Evolutionary conservation across 2,797 vertebrate genomes (phyloP).

Genomic region (Scolopax bukidnonensis): DNA sequence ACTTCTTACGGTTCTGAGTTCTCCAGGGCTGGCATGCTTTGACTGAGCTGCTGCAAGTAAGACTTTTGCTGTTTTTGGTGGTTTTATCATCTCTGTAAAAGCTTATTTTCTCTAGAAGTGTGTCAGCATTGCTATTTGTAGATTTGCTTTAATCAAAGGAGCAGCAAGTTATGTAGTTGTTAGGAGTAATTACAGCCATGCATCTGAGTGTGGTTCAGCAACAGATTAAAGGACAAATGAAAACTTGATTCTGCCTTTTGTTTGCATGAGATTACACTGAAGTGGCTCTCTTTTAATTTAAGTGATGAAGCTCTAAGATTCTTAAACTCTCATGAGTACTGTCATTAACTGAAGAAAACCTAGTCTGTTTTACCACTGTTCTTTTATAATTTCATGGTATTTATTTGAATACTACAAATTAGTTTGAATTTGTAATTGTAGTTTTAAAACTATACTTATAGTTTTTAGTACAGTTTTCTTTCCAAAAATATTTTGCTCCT

Average conservation of each 20-base stretch:
- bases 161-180: constrained; percentile 61
- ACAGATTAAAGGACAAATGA: not conserved
- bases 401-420: not conserved
- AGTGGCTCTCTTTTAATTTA: constrained; percentile 23
- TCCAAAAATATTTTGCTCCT: not conserved
- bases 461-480: not conserved
- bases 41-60: constrained; percentile 79
- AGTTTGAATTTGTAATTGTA: not conserved
- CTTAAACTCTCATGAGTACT: constrained; percentile 9
- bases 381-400: not conserved
- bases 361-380: not conserved
- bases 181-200: constrained; percentile 55
- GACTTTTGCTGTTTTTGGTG: constrained; percentile 69
- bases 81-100: constrained; percentile 69
- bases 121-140: constrained; percentile 55
- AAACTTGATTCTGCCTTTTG: constrained; percentile 53
- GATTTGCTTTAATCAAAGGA: constrained; percentile 67
- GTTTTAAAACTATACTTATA: not conserved
- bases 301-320: constrained; percentile 34
- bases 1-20: constrained; percentile 69
- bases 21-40: constrained; percentile 76
- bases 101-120: constrained; percentile 70
- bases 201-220: constrained; percentile 40
- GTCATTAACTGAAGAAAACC: not conserved
- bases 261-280: constrained; percentile 57